These are phyloP conservation scores for Nephila pilipes DNA, from an alignment of 1,140 invertebrate genomes.

Conservation along the genomic window DNA sequence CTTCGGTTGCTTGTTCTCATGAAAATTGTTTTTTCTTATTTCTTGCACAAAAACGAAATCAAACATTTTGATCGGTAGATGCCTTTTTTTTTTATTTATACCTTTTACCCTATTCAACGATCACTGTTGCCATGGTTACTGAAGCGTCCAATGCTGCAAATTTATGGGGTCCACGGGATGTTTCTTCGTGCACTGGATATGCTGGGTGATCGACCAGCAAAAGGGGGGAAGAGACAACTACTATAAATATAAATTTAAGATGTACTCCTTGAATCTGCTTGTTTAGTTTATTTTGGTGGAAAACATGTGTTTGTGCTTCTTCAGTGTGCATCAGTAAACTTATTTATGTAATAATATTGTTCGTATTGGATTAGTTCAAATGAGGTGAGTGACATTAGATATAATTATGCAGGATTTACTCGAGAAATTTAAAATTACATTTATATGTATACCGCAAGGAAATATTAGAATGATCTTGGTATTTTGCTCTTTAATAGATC, in stretches of 20 bases:
- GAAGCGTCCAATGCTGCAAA: conserved; percentile 28
- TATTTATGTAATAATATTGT: background rate
- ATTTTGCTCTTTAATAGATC: too few relatives aligned
- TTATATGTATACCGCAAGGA: background rate
- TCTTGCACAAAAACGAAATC: conserved; percentile 13
- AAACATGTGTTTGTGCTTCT: conserved; percentile 8
- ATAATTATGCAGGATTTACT: background rate
- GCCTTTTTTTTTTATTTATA: conserved; percentile 40
- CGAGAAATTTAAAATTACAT: background rate
- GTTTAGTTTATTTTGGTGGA: background rate
- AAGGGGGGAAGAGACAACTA: background rate
- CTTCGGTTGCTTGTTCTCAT: background rate
- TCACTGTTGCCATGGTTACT: conserved; percentile 35
- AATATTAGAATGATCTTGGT: background rate
- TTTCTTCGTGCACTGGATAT: conserved; percentile 13
- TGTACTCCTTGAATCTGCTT: background rate
- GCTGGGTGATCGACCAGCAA: background rate
- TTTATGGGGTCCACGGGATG: conserved; percentile 35
- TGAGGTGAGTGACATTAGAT: background rate
- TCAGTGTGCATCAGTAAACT: background rate
- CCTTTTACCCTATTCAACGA: background rate
- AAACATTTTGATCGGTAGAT: background rate
- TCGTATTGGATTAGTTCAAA: background rate
- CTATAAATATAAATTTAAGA: conserved; percentile 55
- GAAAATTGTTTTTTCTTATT: conserved; percentile 17